Conservation (phyloP, 2,797 vertebrate genomes). For the Pseudochaenichthys georgianus region DNA sequence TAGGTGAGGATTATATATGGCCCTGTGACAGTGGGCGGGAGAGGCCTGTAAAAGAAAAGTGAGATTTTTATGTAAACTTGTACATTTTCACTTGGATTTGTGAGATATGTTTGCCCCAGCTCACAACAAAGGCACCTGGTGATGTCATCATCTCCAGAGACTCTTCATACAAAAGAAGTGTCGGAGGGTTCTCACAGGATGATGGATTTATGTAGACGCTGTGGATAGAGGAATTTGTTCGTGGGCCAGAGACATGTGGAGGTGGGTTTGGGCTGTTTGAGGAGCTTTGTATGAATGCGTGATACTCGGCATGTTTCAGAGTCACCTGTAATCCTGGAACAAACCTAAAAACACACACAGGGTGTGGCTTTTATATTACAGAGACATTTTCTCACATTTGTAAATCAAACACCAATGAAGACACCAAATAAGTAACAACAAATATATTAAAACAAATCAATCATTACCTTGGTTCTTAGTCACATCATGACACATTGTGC, state of each 20-base stretch:
- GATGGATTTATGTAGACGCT: constrained; percentile 64
- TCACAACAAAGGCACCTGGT: constrained; percentile 55
- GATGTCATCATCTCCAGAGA: constrained; percentile 75
- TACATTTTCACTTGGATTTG: constrained; percentile 59
- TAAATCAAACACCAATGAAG: not conserved
- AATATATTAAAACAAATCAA: not conserved
- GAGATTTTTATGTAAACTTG: constrained; percentile 61
- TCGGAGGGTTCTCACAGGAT: constrained; percentile 44
- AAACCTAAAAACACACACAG: constrained; percentile 2
- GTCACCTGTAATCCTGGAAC: constrained; percentile 23
- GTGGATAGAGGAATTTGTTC: constrained; percentile 21
- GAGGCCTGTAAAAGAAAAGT: constrained; percentile 49
- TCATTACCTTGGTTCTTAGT: not conserved
- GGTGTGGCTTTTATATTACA: not conserved
- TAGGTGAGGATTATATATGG: constrained; percentile 63
- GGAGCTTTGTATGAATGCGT: constrained; percentile 35
- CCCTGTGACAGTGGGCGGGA: constrained; percentile 55
- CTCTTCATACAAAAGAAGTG: constrained; percentile 62
- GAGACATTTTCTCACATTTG: not conserved
- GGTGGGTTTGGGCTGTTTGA: constrained; percentile 51
- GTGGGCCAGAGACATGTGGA: constrained; percentile 31
- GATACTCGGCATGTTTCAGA: constrained; percentile 21
- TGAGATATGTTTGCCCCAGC: not conserved
- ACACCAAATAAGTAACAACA: not conserved
- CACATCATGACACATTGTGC: not conserved